A percentile compares a stretch with the other conserved stretches of the same genome.
Conservation (phyloP, 1,140 invertebrate genomes). For the Chelonus insularis region DNA sequence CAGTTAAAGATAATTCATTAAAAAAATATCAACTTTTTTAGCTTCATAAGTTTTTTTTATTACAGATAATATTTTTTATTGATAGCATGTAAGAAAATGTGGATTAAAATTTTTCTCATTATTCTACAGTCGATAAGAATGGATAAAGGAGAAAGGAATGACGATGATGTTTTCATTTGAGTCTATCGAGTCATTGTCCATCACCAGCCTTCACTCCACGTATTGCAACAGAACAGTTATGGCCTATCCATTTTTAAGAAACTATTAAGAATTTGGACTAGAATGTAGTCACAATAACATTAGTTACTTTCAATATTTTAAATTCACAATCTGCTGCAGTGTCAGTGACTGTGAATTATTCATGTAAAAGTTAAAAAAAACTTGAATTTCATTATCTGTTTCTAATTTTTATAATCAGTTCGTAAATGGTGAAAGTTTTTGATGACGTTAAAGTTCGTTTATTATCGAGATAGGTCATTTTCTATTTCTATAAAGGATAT, state of each 20-base stretch:
- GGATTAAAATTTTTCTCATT: too few relatives aligned
- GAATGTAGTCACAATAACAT: not conserved
- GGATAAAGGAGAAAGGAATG: too few relatives aligned
- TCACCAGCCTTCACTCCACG: too few relatives aligned
- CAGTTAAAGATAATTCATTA: not conserved
- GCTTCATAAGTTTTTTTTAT: not conserved
- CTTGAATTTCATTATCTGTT: not conserved
- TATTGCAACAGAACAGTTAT: not conserved
- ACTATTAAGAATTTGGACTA: not conserved
- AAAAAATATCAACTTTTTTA: not conserved
- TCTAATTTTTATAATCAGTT: slow-evolving; percentile 5
- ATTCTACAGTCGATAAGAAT: too few relatives aligned
- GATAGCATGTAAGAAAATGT: too few relatives aligned
- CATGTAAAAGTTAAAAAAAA: not conserved
- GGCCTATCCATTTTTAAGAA: not conserved
- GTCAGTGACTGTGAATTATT: slow-evolving; percentile 47
- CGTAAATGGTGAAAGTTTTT: not conserved
- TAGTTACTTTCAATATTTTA: not conserved
- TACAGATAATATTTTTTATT: too few relatives aligned
- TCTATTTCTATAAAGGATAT: not conserved
- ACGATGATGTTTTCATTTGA: too few relatives aligned
- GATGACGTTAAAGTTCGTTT: not conserved
- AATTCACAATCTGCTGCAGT: slow-evolving; percentile 50
- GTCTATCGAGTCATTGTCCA: too few relatives aligned
- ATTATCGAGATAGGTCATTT: not conserved